These are phyloP conservation scores for Heptranchias perlo DNA, from an alignment of 2,113 vertebrate genomes.

Conservation along the genomic window DNA sequence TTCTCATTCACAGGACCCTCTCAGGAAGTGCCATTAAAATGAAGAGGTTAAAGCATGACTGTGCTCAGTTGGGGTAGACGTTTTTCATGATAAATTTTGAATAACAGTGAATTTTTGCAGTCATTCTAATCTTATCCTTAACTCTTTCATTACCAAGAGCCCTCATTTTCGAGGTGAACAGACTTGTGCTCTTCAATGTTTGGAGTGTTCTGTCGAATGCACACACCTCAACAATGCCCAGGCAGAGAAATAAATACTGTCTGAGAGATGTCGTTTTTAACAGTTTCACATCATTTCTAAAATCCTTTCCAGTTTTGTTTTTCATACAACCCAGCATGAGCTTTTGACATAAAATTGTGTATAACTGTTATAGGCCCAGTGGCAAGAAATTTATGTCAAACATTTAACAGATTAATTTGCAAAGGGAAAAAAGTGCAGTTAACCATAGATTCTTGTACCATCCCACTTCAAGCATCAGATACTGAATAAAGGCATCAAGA, in stretches of 20 bases:
- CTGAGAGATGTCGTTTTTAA: neutral
- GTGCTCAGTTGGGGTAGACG: neutral
- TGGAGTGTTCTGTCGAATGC: neutral
- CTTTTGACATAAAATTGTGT: neutral
- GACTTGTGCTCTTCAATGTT: neutral
- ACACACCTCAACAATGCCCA: neutral
- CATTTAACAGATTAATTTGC: neutral
- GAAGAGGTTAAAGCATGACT: constrained; percentile 18
- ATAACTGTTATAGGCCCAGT: neutral
- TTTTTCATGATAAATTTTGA: neutral
- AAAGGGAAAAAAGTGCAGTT: neutral
- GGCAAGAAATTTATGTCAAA: neutral
- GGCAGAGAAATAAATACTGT: neutral
- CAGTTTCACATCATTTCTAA: neutral
- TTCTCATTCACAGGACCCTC: constrained; percentile 45
- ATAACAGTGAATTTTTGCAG: neutral
- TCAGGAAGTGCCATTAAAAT: neutral
- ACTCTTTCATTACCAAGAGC: neutral
- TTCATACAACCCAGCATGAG: neutral
- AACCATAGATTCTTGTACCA: neutral
- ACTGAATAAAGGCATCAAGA: neutral
- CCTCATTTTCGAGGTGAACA: neutral
- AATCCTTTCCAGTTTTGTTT: neutral
- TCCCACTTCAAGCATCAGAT: neutral
- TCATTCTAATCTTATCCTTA: neutral